Percentiles rank a stretch among this genome's conserved stretches.
These are phyloP conservation scores for Atlantisia rogersi DNA, from an alignment of 2,113 vertebrate genomes.

Conservation along the genomic window DNA sequence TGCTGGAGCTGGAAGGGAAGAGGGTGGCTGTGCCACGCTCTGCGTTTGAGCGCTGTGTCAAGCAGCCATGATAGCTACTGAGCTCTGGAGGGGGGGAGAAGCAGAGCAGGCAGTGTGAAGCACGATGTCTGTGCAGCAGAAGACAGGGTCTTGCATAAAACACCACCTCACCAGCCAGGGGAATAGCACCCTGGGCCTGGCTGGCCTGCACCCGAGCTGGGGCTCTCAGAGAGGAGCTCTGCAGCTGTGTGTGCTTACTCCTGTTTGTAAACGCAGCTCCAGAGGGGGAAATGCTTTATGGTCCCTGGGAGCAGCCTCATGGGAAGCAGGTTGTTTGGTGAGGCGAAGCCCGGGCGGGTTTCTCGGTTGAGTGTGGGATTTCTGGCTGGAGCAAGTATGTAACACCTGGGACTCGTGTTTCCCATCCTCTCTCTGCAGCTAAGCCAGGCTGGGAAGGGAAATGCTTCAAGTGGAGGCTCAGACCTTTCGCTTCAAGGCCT, in stretches of 20 bases:
- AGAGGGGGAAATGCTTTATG: background rate
- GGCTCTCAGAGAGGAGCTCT: background rate
- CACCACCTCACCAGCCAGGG: background rate
- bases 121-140: background rate
- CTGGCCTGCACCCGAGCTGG: background rate
- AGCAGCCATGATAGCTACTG: slow-evolving; percentile 5
- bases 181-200: background rate
- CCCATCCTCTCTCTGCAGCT: background rate
- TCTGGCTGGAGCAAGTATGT: background rate
- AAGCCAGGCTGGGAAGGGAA: background rate
- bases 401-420: background rate
- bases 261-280: background rate
- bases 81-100: background rate
- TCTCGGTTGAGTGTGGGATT: background rate
- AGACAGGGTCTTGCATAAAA: background rate
- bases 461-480: background rate
- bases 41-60: background rate
- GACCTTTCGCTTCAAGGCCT: background rate
- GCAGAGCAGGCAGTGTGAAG: background rate
- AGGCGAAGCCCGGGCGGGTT: background rate
- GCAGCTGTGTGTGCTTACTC: background rate
- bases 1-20: background rate
- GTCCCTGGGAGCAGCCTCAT: background rate
- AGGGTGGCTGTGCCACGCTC: background rate
- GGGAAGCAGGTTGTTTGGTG: background rate